Percentiles rank a stretch among this genome's conserved stretches.
These are phyloP conservation scores for Osedax fenrisi DNA, from an alignment of 2,888 invertebrate species.

Conservation along the genomic window DNA sequence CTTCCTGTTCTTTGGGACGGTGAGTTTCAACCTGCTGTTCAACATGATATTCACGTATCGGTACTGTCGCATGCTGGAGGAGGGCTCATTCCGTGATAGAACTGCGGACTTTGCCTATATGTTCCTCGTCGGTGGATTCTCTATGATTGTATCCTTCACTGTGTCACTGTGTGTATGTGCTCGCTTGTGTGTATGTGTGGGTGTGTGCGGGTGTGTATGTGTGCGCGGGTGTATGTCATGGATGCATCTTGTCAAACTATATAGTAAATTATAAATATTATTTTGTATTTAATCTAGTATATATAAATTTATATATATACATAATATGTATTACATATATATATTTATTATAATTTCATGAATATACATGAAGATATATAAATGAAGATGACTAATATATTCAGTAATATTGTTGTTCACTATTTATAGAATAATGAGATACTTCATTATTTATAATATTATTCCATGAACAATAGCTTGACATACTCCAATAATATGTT, in stretches of 20 bases:
- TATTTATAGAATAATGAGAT: too few relatives aligned
- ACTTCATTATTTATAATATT: too few relatives aligned
- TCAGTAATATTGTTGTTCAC: too few relatives aligned
- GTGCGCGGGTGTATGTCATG: too few relatives aligned
- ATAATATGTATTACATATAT: too few relatives aligned
- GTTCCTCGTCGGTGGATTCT: slow-evolving; percentile 72
- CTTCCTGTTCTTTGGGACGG: slow-evolving; percentile 91
- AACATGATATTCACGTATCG: slow-evolving; percentile 98
- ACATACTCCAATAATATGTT: too few relatives aligned
- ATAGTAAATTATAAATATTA: not conserved
- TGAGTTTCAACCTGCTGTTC: slow-evolving; percentile 97
- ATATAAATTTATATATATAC: too few relatives aligned
- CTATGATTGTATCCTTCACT: slow-evolving; percentile 72
- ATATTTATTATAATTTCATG: not conserved
- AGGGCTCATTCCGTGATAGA: slow-evolving; percentile 85
- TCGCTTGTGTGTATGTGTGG: too few relatives aligned
- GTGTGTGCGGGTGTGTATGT: too few relatives aligned
- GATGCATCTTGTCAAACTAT: not conserved
- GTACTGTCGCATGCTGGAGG: slow-evolving; percentile 96
- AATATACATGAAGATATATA: too few relatives aligned
- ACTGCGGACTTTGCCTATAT: slow-evolving; percentile 97
- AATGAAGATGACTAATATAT: too few relatives aligned
- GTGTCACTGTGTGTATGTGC: not conserved
- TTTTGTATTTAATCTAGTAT: not conserved
- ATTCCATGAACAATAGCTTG: too few relatives aligned